Conservation (phyloP, 2,888 invertebrate genomes). For the Tridacna crocea region DNA sequence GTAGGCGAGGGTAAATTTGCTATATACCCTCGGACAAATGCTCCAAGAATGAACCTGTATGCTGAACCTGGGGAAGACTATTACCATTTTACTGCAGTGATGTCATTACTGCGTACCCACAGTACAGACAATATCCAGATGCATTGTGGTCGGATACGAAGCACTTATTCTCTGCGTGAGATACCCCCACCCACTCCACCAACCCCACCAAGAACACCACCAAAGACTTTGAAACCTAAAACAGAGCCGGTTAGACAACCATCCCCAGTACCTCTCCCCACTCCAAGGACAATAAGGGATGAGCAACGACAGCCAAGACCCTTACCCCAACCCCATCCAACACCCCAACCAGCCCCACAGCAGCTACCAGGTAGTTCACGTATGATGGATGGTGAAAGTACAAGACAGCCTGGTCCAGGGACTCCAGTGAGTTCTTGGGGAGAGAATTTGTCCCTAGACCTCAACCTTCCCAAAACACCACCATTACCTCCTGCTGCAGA, state of each 20-base stretch:
- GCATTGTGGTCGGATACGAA: slow-evolving; percentile 81
- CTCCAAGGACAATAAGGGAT: slow-evolving; percentile 20
- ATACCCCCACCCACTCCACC: slow-evolving; percentile 56
- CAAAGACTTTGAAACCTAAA: slow-evolving; percentile 24
- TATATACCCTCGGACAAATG: slow-evolving; percentile 80
- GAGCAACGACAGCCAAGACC: not conserved
- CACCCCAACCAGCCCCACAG: not conserved
- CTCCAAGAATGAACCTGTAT: slow-evolving; percentile 74
- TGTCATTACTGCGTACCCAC: slow-evolving; percentile 75
- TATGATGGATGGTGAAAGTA: not conserved
- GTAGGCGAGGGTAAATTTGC: slow-evolving; percentile 81
- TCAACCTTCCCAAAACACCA: slow-evolving; percentile 70
- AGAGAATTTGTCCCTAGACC: slow-evolving; percentile 66
- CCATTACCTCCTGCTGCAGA: slow-evolving; percentile 68
- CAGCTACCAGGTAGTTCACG: slow-evolving; percentile 4
- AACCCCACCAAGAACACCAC: slow-evolving; percentile 49
- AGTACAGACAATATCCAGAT: slow-evolving; percentile 78
- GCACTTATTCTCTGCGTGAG: slow-evolving; percentile 72
- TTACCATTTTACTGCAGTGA: slow-evolving; percentile 75
- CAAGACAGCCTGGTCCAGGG: slow-evolving; percentile 37
- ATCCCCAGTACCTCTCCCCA: slow-evolving; percentile 10
- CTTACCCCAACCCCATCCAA: not conserved
- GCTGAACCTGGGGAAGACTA: slow-evolving; percentile 77
- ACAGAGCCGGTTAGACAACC: slow-evolving; percentile 18
- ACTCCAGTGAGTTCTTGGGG: slow-evolving; percentile 68